These are phyloP conservation scores for Psettodes erumei DNA, from an alignment of 2,113 vertebrate species.

Conservation along the genomic window DNA sequence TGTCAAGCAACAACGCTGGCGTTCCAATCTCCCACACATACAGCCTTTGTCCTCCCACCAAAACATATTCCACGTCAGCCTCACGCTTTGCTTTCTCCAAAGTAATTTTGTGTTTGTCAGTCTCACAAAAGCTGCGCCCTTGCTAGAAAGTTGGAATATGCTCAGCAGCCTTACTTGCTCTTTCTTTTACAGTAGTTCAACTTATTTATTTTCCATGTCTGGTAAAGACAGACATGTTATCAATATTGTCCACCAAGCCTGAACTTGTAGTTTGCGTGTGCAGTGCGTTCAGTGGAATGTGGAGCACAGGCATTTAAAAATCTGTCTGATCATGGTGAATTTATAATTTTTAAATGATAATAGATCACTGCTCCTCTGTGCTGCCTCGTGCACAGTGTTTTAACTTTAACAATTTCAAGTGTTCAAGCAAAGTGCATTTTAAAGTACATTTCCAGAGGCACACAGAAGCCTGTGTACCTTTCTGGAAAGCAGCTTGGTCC, in stretches of 20 bases:
- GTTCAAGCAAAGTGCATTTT: constrained; percentile 15
- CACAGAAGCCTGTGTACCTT: constrained; percentile 16
- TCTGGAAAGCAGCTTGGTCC: constrained; percentile 9
- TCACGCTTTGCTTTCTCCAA: constrained; percentile 34
- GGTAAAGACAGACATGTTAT: constrained; percentile 51
- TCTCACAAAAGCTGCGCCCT: constrained; percentile 65
- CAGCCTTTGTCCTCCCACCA: constrained; percentile 71
- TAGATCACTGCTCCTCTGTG: not conserved
- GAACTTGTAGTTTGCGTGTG: not conserved
- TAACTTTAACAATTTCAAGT: constrained; percentile 18
- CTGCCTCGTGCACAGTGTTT: not conserved
- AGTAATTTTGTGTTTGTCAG: constrained; percentile 67
- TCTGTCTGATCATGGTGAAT: constrained; percentile 24
- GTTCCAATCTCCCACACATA: constrained; percentile 68
- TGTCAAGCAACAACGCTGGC: constrained; percentile 72
- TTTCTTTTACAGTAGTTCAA: constrained; percentile 31
- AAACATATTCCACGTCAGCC: constrained; percentile 55
- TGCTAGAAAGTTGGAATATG: constrained; percentile 54
- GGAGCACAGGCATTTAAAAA: constrained; percentile 4
- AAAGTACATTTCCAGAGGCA: constrained; percentile 29
- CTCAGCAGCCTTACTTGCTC: constrained; percentile 32
- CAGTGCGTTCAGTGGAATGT: not conserved
- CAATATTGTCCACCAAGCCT: constrained; percentile 30
- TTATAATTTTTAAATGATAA: constrained; percentile 27
- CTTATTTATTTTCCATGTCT: constrained; percentile 43